These are phyloP conservation scores for Petrocephalus microphthalmus DNA, from an alignment of 2,113 vertebrate species.

Conservation along the genomic window DNA sequence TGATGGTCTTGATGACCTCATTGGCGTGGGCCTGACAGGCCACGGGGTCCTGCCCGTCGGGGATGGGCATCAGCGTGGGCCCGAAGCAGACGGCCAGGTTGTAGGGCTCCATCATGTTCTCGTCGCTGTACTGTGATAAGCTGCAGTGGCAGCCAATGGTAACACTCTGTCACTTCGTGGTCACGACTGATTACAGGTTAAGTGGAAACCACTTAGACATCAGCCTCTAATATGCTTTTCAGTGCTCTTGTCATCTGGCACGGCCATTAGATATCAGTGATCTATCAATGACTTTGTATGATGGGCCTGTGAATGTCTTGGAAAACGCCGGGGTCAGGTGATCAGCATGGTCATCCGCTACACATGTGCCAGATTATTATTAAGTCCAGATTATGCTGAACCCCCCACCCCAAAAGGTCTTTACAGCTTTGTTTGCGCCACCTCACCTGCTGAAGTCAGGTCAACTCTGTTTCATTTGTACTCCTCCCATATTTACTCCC, in stretches of 20 bases:
- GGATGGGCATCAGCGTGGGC: conserved; percentile 92
- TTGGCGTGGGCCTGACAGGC: conserved; percentile 90
- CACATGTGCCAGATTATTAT: not conserved
- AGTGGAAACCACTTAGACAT: not conserved
- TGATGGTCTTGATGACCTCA: conserved; percentile 95
- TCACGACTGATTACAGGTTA: not conserved
- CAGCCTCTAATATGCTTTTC: not conserved
- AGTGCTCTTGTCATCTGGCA: not conserved
- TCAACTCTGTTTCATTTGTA: not conserved
- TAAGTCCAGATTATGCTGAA: not conserved
- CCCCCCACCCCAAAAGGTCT: not conserved
- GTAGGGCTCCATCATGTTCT: conserved; percentile 98
- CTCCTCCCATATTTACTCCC: not conserved
- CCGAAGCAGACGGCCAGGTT: conserved; percentile 96
- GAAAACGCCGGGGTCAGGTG: not conserved
- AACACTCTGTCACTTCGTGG: not conserved
- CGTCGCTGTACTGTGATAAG: conserved; percentile 90
- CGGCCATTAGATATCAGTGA: not conserved
- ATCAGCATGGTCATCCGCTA: not conserved
- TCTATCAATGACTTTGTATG: not conserved
- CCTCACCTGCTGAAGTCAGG: not conserved
- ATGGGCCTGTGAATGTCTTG: not conserved
- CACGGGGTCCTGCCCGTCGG: conserved; percentile 87
- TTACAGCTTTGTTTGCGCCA: not conserved
- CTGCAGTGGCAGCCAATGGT: conserved; percentile 50